Evolutionary conservation across 2,888 invertebrate species (phyloP), one percentile per base, ranked within the genome.

Genomic region (Gymnosoma rotundatum): DNA sequence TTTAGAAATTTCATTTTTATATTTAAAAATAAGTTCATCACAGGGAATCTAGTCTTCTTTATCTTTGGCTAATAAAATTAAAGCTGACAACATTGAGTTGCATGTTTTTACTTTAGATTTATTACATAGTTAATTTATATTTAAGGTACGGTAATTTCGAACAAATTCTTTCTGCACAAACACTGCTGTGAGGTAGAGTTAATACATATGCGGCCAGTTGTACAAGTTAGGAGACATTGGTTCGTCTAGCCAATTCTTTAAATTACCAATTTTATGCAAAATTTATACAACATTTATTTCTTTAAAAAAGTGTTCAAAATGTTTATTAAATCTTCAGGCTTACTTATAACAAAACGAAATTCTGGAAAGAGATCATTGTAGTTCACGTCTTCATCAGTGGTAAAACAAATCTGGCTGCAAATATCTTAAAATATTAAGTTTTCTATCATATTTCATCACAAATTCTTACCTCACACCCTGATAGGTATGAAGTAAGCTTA

Each of bases 221-320:
- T n/a, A n/a, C n/a, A n/a, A n/a, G n/a, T n/a, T n/a, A n/a, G n/a
- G n/a, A n/a, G n/a, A n/a, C n/a, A n/a, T n/a, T n/a, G n/a, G n/a
- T n/a, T n/a, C n/a, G n/a, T n/a, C n/a, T n/a, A n/a, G n/a, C n/a
- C n/a, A n/a, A n/a, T n/a, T n/a, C n/a, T n/a, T n/a, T n/a, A n/a
- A n/a, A n/a, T n/a, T 56, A 25, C 72, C 60, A 60, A 73, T 18
- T 48, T 48, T 60, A 60, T 61, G 48, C 61, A 60, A 73, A 61
- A 61, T 61, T 45, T 5, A 45, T 18, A 50, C 61, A 61, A 12
- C 36, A 73, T 73, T 61, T 61, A 48, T 61, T 18, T 48, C 61
- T 48, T 12, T 16, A 61, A 73, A 61, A 61, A 61, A 60, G 52
- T 50, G 45, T 50, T 73, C 32, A 32, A 61, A 69, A 52, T 14